Percentiles rank a stretch among this genome's conserved stretches.
These are phyloP conservation scores for Melanogrammus aeglefinus DNA, from an alignment of 2,797 vertebrate genomes.

Conservation along the genomic window DNA sequence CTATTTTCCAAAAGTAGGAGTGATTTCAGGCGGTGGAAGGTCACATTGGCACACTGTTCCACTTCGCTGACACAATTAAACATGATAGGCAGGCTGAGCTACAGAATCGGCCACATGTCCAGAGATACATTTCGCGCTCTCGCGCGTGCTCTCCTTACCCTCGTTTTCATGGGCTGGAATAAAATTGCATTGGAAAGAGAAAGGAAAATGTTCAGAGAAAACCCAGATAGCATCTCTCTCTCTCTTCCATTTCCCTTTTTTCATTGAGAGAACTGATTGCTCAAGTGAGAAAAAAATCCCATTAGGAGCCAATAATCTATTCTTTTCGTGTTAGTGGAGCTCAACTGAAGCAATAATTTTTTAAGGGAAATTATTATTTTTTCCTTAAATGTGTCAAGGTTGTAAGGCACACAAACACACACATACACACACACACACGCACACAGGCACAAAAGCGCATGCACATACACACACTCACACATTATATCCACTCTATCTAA, in stretches of 20 bases:
- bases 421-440: background rate
- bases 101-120: constrained; percentile 45
- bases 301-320: constrained; percentile 54
- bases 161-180: constrained; percentile 53
- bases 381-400: constrained; percentile 3
- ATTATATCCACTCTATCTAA: background rate
- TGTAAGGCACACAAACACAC: constrained; percentile 1
- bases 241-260: constrained; percentile 18
- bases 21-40: constrained; percentile 63
- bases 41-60: constrained; percentile 67
- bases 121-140: constrained; percentile 33
- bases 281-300: constrained; percentile 30
- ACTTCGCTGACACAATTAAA: constrained; percentile 77
- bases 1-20: constrained; percentile 48
- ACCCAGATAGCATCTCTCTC: constrained; percentile 49
- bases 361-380: constrained; percentile 18
- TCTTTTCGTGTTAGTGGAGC: constrained; percentile 30
- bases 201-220: constrained; percentile 48
- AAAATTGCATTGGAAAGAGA: constrained; percentile 61
- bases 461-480: too few species aligned
- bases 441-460: background rate
- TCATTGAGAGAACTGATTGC: constrained; percentile 19
- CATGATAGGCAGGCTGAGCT: constrained; percentile 59
- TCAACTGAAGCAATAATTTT: constrained; percentile 37
- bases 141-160: constrained; percentile 10